These are phyloP conservation scores for Syrista parreyssii DNA, from an alignment of 2,888 invertebrate species.

Conservation along the genomic window DNA sequence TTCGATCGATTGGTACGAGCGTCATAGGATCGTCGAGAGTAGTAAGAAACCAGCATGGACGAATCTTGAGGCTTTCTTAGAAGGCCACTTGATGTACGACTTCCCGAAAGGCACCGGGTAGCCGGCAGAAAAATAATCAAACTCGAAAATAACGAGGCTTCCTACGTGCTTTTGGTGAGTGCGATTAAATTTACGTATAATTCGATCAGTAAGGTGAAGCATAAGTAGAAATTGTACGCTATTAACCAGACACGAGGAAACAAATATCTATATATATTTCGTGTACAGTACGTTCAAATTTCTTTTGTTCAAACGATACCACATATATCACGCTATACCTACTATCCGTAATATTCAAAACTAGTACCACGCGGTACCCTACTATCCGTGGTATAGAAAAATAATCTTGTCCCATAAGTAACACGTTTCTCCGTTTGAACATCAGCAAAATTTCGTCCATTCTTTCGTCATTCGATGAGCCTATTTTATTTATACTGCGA, in stretches of 20 bases:
- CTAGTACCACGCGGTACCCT: no score
- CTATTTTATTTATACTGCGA: neutral
- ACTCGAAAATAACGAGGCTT: neutral
- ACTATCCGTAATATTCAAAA: no score
- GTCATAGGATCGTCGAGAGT: neutral
- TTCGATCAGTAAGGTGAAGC: neutral
- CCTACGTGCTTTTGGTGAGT: neutral
- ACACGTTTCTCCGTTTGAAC: neutral
- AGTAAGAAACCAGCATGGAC: neutral
- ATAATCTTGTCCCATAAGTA: neutral
- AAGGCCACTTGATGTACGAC: constrained; percentile 4
- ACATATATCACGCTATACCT: neutral
- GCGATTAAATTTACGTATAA: neutral
- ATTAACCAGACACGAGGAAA: neutral
- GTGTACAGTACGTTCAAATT: neutral
- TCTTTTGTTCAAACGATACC: neutral
- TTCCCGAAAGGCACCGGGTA: neutral
- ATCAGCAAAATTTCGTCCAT: neutral
- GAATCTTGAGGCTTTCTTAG: neutral
- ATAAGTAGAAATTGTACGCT: neutral
- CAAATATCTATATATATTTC: neutral
- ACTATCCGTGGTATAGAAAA: neutral
- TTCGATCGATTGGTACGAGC: neutral
- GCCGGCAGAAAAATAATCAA: neutral
- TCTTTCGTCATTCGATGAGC: neutral